phyloP scores from a whole-genome alignment of 2,888 invertebrate species.

The Acleris emargana region DNA sequence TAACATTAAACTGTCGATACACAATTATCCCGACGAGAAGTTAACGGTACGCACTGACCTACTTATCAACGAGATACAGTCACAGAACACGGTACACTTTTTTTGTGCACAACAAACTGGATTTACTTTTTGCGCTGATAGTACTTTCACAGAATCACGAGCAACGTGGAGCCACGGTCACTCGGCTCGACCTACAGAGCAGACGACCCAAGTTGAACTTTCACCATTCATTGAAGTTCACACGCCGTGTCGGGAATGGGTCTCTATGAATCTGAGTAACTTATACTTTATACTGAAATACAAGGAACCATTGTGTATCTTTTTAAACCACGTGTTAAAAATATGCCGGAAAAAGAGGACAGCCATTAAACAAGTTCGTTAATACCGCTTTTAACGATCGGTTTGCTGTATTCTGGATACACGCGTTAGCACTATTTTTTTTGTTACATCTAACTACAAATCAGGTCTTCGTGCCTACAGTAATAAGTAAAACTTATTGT shows the following conservation, averaged over 20 bases:
- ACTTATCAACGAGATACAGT: slow-evolving; percentile 10
- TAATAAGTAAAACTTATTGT: neutral
- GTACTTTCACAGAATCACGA: slow-evolving; percentile 24
- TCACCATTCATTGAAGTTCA: slow-evolving; percentile 35
- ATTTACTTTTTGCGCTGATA: slow-evolving; percentile 9
- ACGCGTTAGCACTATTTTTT: no score
- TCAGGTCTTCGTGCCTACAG: no score
- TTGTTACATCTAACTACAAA: no score
- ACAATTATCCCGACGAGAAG: slow-evolving; percentile 18
- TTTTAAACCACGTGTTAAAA: no score
- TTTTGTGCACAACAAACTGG: slow-evolving; percentile 24
- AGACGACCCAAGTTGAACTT: slow-evolving; percentile 36
- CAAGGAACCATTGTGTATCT: no score
- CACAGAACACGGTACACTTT: slow-evolving; percentile 20
- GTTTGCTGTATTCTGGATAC: no score
- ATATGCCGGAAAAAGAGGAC: no score
- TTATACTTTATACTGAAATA: neutral
- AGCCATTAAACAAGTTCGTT: no score
- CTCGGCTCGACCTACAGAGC: slow-evolving; percentile 13
- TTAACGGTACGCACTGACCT: slow-evolving; percentile 26
- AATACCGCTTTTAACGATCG: no score
- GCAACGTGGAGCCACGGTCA: slow-evolving; percentile 16
- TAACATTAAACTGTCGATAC: slow-evolving; percentile 14
- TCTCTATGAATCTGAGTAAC: slow-evolving; percentile 10
- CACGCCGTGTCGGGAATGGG: slow-evolving; percentile 23